A percentile compares a stretch with the other conserved stretches of the same genome.
Evolutionary conservation across 1,140 invertebrate genomes (phyloP).

Genomic region (Orchestia grillus): DNA sequence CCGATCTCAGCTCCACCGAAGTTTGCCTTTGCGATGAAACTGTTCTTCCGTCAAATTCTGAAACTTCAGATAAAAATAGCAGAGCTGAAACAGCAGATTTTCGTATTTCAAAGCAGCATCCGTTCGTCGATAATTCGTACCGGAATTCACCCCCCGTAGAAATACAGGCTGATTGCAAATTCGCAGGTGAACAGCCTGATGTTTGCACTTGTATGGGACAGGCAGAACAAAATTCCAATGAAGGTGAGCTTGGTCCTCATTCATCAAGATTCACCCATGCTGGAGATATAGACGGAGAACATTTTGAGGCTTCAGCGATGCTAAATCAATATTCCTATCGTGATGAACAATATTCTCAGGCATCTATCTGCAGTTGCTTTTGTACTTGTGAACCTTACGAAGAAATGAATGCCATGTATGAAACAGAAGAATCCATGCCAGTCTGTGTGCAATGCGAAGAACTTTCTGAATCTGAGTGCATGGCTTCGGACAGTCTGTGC

Average conservation of each 20-base stretch:
- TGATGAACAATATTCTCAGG: neutral
- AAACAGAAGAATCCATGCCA: conserved; percentile 50
- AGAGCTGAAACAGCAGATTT: neutral
- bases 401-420: neutral
- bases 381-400: conserved; percentile 33
- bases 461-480: neutral
- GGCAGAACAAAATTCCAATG: neutral
- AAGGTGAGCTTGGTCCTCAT: neutral
- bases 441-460: neutral
- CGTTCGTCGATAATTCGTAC: neutral
- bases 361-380: neutral
- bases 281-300: neutral
- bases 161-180: neutral
- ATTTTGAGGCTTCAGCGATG: neutral
- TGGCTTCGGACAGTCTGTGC: neutral
- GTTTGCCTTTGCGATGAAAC: neutral
- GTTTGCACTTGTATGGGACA: neutral
- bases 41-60: neutral
- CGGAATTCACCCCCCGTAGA: neutral
- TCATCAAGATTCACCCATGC: neutral
- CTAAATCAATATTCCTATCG: neutral
- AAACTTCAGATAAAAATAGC: neutral
- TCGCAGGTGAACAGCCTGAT: neutral
- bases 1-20: neutral
- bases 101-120: neutral